Conservation (phyloP, 2,113 vertebrate species). For the Phainopepla nitens region DNA sequence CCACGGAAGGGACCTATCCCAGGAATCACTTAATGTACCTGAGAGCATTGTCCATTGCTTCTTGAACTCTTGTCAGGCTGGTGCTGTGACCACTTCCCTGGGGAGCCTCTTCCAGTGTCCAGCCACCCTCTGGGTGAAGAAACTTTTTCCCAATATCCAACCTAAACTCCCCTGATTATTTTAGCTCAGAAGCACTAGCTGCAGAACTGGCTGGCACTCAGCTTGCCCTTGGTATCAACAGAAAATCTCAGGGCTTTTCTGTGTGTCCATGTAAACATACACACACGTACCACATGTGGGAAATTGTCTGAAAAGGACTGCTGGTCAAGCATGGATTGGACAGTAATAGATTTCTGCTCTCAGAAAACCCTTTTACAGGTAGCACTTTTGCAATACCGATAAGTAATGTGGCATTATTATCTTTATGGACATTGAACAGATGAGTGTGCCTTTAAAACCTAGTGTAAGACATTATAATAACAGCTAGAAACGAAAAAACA, state of each 20-base stretch:
- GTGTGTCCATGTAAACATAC: rapidly evolving
- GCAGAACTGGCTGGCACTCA: neutral
- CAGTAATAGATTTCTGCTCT: neutral
- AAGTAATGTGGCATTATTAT: neutral
- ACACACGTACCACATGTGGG: neutral
- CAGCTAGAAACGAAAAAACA: neutral
- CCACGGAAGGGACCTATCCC: neutral
- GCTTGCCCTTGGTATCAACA: neutral
- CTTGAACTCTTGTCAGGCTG: neutral
- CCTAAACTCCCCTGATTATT: neutral
- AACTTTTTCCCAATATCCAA: neutral
- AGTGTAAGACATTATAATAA: neutral
- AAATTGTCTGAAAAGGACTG: neutral
- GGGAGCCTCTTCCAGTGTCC: neutral
- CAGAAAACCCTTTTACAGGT: neutral
- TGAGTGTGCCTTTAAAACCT: neutral
- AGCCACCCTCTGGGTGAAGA: neutral
- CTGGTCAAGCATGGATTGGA: neutral
- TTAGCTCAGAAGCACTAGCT: neutral
- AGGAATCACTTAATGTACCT: neutral
- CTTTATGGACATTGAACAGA: neutral
- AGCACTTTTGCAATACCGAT: neutral
- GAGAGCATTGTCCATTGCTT: neutral
- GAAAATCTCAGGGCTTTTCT: neutral
- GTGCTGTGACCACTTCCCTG: neutral